phyloP scores from a whole-genome alignment of 1,140 invertebrate species.

The Drosophila biarmipes region DNA sequence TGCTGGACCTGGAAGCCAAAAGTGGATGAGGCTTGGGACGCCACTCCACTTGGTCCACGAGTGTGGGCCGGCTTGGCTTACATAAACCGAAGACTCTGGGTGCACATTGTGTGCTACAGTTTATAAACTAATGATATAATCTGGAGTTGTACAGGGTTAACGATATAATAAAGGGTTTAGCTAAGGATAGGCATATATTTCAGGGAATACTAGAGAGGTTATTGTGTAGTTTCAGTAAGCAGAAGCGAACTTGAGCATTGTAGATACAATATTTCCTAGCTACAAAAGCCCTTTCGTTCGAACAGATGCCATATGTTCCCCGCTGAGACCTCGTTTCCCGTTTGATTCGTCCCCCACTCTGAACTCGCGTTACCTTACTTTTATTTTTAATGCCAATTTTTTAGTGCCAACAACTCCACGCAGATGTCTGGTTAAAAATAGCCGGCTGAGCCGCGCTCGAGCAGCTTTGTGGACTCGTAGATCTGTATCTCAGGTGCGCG shows the following conservation, averaged over 20 bases:
- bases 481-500: slow-evolving; percentile 65
- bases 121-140: slow-evolving; percentile 27
- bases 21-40: slow-evolving; percentile 61
- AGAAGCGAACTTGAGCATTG: neutral
- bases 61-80: slow-evolving; percentile 73
- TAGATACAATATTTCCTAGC: neutral
- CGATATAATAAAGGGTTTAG: no score
- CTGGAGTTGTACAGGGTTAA: neutral
- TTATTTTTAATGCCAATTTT: slow-evolving; percentile 16
- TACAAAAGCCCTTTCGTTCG: neutral
- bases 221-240: neutral
- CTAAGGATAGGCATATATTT: no score
- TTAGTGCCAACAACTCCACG: slow-evolving; percentile 46
- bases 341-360: slow-evolving; percentile 13
- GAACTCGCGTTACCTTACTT: slow-evolving; percentile 50
- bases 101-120: slow-evolving; percentile 35
- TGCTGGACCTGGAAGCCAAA: slow-evolving; percentile 68
- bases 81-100: slow-evolving; percentile 63
- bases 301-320: slow-evolving; percentile 4
- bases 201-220: no score
- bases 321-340: neutral
- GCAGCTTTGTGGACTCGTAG: slow-evolving; percentile 25
- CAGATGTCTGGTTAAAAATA: slow-evolving; percentile 63
- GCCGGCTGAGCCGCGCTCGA: slow-evolving; percentile 28
- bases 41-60: slow-evolving; percentile 47